Evolutionary conservation across 2,113 vertebrate genomes (phyloP).

Genomic region (Daboia siamensis): DNA sequence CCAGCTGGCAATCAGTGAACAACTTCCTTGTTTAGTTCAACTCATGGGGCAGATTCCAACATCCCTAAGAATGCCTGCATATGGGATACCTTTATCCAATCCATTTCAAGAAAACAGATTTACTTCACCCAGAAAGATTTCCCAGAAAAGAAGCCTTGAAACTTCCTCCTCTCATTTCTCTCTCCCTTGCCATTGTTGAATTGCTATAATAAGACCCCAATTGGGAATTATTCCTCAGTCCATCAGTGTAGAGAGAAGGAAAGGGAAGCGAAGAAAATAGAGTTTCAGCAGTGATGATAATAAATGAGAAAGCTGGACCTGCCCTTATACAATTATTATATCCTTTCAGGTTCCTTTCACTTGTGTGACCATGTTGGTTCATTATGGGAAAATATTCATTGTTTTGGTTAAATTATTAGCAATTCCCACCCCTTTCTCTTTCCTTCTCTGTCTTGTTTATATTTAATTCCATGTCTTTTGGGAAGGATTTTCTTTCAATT

Average conservation of each 20-base stretch:
- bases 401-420: not conserved
- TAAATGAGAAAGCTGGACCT: not conserved
- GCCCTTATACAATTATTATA: not conserved
- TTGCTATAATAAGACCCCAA: not conserved
- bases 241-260: not conserved
- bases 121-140: not conserved
- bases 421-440: not conserved
- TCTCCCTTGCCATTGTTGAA: not conserved
- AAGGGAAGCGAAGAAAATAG: not conserved
- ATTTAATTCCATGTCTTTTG: not conserved
- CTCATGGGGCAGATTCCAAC: not conserved
- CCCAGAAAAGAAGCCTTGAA: not conserved
- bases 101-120: not conserved
- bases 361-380: not conserved
- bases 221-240: not conserved
- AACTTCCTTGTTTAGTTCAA: not conserved
- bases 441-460: not conserved
- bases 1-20: not conserved
- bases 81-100: not conserved
- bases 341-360: not conserved
- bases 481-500: not conserved
- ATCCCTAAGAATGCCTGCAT: not conserved
- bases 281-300: not conserved
- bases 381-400: not conserved
- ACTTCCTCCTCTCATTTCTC: not conserved